Base-by-base conservation (phyloP, 2,113 vertebrate species). In the Notarius lentiginosus region DNA sequence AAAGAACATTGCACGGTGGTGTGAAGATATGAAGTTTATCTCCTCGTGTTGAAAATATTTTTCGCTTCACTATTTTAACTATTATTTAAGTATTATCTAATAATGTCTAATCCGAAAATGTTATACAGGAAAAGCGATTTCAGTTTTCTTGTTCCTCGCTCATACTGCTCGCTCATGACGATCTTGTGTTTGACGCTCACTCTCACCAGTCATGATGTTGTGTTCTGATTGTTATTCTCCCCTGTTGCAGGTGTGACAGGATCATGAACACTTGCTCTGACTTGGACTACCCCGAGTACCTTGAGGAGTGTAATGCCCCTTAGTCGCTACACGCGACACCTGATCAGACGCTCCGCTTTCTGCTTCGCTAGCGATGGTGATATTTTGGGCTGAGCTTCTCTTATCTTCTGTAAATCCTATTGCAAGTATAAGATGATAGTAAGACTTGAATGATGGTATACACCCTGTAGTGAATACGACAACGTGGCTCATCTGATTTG, bases 161-260 rank as follows among this genome's bases (percentile, higher is more conserved):
- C 49, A n/a, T 76, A 79, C 51, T 53, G 24, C 8, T 56, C 2
- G 47, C 15, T 34, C 68, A 3, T 27, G 58, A 51, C 11, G 4
- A 7, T 41, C 34, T 27, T 56, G 15, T 61, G 51, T 27, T 56
- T 73, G 9, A 58, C 22, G 10, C 51, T 41, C 34, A 56, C 1
- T 0, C 76, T 55, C 14, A 68, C n/a, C 79, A 66, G 76, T 70
- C 49, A 80, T 84, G 55, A 18, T 55, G 75, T 5, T 55, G 20
- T 66, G 24, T 79, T 17, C 55, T 79, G 47, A 53, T 66, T 11
- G 63, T 72, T 81, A 10, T 34, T 66, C 9, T n/a, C 22, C 41
- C 79, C 24, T 60, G 20, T 58, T 88, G 11, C 84, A 90, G 90
- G 82, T 7, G 4, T 4, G 2, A 30, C 27, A 22, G 77, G n/a